A percentile compares a stretch with the other conserved stretches of the same genome.
Evolutionary conservation across 2,113 vertebrate genomes (phyloP).

Genomic region (Dromiciops gliroides): DNA sequence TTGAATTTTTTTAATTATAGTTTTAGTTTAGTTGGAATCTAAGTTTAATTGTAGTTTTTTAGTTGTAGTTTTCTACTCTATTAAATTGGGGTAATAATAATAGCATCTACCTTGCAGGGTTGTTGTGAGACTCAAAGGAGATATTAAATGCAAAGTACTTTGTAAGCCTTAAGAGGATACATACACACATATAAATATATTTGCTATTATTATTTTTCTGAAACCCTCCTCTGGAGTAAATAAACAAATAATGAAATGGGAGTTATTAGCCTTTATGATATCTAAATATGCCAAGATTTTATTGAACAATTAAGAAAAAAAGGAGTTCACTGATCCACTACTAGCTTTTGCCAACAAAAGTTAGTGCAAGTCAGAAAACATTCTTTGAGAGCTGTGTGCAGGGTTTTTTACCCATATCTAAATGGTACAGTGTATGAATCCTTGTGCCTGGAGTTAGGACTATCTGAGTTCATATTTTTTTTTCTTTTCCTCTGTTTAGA

Average conservation of each 20-base stretch:
- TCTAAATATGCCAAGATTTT: neutral
- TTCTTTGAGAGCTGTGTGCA: neutral
- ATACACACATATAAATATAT: too few relatives aligned
- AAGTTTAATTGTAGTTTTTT: too few relatives aligned
- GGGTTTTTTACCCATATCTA: neutral
- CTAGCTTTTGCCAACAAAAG: neutral
- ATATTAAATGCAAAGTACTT: neutral
- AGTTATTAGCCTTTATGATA: slow-evolving; percentile 19
- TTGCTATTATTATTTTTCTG: neutral
- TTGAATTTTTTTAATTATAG: too few relatives aligned
- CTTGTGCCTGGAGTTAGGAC: neutral
- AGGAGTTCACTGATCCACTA: neutral
- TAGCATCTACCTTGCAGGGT: neutral
- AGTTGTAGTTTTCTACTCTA: neutral
- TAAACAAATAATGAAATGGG: neutral
- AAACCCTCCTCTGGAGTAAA: neutral
- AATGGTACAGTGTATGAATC: neutral
- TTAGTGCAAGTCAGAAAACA: neutral
- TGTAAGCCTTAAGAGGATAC: neutral
- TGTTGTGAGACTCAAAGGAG: neutral
- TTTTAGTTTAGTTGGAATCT: too few relatives aligned
- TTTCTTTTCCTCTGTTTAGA: too few relatives aligned
- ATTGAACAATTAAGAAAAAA: neutral
- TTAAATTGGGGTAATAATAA: neutral
- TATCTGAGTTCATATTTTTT: too few relatives aligned